Conservation (phyloP, 1,140 invertebrate species). For the Zaprionus tsacasi region DNA sequence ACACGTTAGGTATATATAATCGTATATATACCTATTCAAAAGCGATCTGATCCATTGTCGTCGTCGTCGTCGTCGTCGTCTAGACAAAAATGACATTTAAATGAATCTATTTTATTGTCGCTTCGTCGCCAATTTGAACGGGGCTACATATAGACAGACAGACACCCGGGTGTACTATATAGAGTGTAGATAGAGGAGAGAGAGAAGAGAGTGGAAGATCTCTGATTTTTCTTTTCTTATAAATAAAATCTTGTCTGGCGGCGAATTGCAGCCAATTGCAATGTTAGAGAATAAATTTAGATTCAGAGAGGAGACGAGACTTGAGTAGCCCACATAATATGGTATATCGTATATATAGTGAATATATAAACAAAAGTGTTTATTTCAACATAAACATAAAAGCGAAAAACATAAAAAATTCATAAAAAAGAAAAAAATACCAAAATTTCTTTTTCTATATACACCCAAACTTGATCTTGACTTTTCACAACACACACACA, state of each 20-base stretch:
- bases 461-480: neutral
- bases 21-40: conserved; percentile 35
- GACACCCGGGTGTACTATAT: conserved; percentile 6
- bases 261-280: conserved; percentile 68
- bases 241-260: conserved; percentile 67
- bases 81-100: conserved; percentile 83
- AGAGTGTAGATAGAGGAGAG: neutral
- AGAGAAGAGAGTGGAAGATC: neutral
- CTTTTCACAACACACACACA: too few relatives aligned
- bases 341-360: neutral
- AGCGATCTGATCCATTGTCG: conserved; percentile 47
- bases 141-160: conserved; percentile 11
- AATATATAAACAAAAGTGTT: conserved; percentile 42
- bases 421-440: conserved; percentile 13
- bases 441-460: neutral
- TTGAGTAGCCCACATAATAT: neutral
- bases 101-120: conserved; percentile 82
- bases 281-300: conserved; percentile 13
- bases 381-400: conserved; percentile 45
- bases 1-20: neutral
- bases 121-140: conserved; percentile 61
- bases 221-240: conserved; percentile 44
- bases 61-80: conserved; percentile 55
- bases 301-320: neutral
- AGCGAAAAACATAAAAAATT: neutral